Base-by-base conservation (phyloP, 2,888 invertebrate species). In the Eutolmus rufibarbis region DNA sequence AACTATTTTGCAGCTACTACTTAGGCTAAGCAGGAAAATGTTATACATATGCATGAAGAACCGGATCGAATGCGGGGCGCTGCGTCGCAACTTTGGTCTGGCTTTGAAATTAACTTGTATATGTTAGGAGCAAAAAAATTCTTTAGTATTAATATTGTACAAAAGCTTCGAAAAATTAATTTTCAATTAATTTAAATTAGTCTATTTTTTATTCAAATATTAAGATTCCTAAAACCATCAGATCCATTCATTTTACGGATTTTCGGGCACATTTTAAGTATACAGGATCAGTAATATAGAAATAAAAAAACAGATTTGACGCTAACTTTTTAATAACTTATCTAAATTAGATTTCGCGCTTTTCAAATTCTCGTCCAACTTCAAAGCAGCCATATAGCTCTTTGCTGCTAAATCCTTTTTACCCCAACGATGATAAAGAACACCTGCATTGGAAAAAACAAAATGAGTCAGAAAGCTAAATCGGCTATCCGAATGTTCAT, bases 351-450 rank as follows among this genome's bases (percentile, higher is more conserved):
- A 94, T 88, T 93, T 94, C 1, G 96, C 96, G 90, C 95, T 96
- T 89, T 93, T 94, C 89, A 96, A 94, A 77, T 93, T 92, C 0
- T 97, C 96, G 91, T 97, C 95, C 2, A 97, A 92, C 90, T 94
- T 93, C 85, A 98, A 93, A 16, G 98, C 97, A 90, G 94, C 95
- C 89, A 93, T 93, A 91, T 98, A 98, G 93, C 96, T 95, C 89
- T 94, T 92, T 90, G 95, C 94, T 0, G 98, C 98, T 90, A 95
- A 93, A 7, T 94, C 93, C 88, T 94, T 94, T 92, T 96, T 97
- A 89, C 96, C 96, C 97, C 97, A 98, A 31, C 97, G 95, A 93
- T 98, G 98, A 92, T 98, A 98, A n/a, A 98, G 93, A 28, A 98
- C 97, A 87, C 97, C 97, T 96, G 91, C 82, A 93, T 66, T 16